phyloP scores from a whole-genome alignment of 1,140 invertebrate species.

The Cydia strobilella region DNA sequence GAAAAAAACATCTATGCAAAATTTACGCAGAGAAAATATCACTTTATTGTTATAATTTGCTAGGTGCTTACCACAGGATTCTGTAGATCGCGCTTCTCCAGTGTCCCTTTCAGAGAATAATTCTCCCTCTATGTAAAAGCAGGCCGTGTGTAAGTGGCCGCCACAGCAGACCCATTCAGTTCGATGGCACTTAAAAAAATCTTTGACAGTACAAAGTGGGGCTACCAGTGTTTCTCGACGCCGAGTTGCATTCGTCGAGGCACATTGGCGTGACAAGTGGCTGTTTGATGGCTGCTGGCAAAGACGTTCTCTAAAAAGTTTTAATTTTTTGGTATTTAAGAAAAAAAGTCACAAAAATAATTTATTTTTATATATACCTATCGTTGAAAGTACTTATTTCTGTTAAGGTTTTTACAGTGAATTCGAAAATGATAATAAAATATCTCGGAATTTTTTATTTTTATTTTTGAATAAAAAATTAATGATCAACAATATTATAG shows the following conservation, averaged over 20 bases:
- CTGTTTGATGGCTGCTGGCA: neutral
- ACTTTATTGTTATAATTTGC: neutral
- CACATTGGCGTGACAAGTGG: constrained; percentile 11
- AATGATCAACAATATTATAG: too few relatives aligned
- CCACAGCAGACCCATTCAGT: constrained; percentile 50
- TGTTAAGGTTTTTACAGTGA: too few relatives aligned
- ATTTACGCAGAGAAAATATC: neutral
- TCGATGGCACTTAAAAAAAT: constrained; percentile 67
- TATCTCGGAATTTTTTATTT: too few relatives aligned
- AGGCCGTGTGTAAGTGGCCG: constrained; percentile 66
- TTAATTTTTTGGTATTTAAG: neutral
- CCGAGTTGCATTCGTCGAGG: neutral
- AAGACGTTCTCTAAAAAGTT: neutral
- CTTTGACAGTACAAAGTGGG: constrained; percentile 58
- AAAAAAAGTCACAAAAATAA: too few relatives aligned
- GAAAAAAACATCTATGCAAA: neutral
- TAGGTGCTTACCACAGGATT: neutral
- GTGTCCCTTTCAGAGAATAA: neutral
- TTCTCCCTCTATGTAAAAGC: constrained; percentile 41
- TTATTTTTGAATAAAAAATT: too few relatives aligned
- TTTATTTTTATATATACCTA: too few relatives aligned
- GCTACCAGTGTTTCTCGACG: constrained; percentile 21
- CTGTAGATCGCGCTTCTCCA: neutral
- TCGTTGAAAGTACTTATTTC: too few relatives aligned
- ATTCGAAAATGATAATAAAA: too few relatives aligned